A percentile compares a stretch with the other conserved stretches of the same genome.
Conservation (phyloP, 2,113 vertebrate species). For the Motacilla alba region DNA sequence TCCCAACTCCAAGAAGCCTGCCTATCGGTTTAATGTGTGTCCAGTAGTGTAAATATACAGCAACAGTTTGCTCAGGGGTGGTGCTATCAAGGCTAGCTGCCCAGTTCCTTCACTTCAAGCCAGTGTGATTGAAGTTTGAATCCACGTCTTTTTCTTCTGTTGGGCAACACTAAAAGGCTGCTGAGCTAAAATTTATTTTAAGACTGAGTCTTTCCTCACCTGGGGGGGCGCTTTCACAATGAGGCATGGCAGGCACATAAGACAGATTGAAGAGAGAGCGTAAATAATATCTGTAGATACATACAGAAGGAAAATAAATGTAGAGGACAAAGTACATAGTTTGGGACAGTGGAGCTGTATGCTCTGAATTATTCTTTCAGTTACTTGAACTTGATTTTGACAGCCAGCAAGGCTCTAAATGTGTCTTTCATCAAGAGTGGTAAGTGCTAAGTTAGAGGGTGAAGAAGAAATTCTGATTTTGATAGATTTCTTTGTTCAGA, state of each 20-base stretch:
- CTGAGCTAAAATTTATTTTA: not conserved
- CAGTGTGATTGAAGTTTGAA: not conserved
- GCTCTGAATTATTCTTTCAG: not conserved
- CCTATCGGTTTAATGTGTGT: not conserved
- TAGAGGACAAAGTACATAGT: not conserved
- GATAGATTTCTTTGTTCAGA: not conserved
- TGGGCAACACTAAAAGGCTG: not conserved
- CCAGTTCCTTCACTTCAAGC: not conserved
- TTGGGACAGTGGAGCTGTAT: not conserved
- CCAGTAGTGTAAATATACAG: fast-evolving
- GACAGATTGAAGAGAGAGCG: not conserved
- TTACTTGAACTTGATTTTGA: not conserved
- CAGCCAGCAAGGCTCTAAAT: not conserved
- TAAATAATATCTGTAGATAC: not conserved
- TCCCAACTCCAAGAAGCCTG: not conserved
- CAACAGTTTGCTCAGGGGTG: not conserved
- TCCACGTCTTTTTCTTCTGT: not conserved
- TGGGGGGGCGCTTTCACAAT: not conserved
- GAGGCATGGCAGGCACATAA: not conserved
- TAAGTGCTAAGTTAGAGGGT: not conserved
- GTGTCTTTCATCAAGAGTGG: not conserved
- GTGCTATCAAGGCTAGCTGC: not conserved
- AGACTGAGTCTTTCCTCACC: not conserved
- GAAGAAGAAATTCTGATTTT: not conserved
- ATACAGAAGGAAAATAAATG: not conserved